These are phyloP conservation scores for Lagopus muta DNA, from an alignment of 2,113 vertebrate genomes.

Conservation along the genomic window DNA sequence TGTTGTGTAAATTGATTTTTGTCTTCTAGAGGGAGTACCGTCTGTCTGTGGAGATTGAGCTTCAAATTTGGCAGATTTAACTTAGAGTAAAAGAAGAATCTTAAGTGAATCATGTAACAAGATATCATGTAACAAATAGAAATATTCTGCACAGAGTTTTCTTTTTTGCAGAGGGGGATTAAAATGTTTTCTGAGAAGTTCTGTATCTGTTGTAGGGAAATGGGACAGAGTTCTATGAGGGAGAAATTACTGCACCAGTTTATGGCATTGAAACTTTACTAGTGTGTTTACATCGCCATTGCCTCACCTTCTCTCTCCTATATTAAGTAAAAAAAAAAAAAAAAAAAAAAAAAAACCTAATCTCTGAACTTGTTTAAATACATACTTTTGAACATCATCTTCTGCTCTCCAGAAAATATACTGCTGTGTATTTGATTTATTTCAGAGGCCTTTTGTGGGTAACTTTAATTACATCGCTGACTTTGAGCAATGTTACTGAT, in stretches of 20 bases:
- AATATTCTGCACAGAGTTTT: conserved; percentile 39
- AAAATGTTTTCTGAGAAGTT: conserved; percentile 34
- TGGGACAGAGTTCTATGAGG: background rate
- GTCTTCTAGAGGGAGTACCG: background rate
- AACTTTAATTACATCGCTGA: conserved; percentile 11
- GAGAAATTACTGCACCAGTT: conserved; percentile 8
- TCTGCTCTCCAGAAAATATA: background rate
- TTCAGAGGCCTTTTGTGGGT: background rate
- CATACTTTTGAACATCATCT: background rate
- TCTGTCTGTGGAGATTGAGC: conserved; percentile 9
- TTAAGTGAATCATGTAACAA: background rate
- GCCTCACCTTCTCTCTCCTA: background rate
- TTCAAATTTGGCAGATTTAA: conserved; percentile 24
- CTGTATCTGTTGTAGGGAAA: background rate
- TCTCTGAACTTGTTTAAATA: background rate
- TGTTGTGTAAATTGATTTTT: background rate
- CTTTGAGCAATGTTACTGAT: conserved; percentile 19
- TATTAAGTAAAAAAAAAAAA: background rate
- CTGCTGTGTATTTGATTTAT: background rate
- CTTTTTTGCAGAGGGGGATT: conserved; percentile 4
- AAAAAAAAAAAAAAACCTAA: background rate
- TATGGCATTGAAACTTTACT: conserved; percentile 25
- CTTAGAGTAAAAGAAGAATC: conserved; percentile 13
- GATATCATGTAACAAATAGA: background rate
- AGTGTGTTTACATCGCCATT: conserved; percentile 13